A percentile compares a stretch with the other conserved stretches of the same genome.
Evolutionary conservation across 2,113 vertebrate species (phyloP).

Genomic region (Malurus elegans): DNA sequence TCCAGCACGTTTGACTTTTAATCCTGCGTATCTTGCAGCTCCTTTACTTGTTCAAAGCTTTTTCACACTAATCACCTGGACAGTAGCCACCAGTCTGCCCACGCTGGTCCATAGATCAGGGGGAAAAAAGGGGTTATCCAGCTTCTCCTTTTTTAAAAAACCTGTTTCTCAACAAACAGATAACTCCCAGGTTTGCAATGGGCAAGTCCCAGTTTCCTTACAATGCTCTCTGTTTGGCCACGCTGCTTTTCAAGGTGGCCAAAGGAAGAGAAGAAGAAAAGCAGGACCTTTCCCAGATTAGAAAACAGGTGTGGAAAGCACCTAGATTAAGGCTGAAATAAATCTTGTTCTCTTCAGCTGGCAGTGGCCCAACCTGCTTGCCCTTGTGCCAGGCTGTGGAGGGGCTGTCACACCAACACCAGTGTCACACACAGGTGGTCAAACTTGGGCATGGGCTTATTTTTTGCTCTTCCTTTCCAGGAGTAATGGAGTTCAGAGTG

Average conservation of each 20-base stretch:
- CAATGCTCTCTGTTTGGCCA: background rate
- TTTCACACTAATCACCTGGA: background rate
- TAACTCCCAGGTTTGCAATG: background rate
- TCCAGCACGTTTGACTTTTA: background rate
- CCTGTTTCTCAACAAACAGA: background rate
- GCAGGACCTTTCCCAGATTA: background rate
- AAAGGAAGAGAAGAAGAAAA: background rate
- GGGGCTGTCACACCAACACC: background rate
- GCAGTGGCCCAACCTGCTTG: background rate
- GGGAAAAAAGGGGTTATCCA: background rate
- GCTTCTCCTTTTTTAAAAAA: background rate
- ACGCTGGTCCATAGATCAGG: background rate
- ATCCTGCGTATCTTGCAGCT: background rate
- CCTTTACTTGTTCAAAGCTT: background rate
- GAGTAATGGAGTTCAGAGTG: conserved; percentile 15
- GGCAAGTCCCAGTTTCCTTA: background rate
- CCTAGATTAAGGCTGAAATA: background rate
- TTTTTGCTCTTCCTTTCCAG: conserved; percentile 26
- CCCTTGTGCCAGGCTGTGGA: background rate
- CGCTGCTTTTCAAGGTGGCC: background rate
- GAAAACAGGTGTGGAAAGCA: background rate
- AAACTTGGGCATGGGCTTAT: background rate
- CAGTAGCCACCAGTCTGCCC: background rate
- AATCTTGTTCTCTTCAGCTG: background rate
- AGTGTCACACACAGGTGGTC: background rate